Evolutionary conservation across 2,797 vertebrate genomes (phyloP), one percentile per base, ranked within the genome.

Genomic region (Loris lydekkerianus): DNA sequence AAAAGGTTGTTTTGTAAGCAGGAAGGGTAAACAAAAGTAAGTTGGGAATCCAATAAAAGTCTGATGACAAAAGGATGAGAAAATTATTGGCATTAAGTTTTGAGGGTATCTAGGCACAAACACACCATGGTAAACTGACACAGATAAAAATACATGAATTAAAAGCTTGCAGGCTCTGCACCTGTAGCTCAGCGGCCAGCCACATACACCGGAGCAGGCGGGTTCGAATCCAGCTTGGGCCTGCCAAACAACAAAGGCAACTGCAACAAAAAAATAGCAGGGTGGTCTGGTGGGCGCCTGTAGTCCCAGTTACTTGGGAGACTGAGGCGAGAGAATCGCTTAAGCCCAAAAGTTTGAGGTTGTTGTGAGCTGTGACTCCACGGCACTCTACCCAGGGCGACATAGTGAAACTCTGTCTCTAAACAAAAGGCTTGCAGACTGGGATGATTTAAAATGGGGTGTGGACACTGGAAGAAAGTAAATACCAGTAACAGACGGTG

Each of bases 1-100:
- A 94, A 90, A 70, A 75, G 85, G 31, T 73, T 61, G 29, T 46
- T 95, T 93, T 85, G 73, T 91, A 93, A 94, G n/a, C 75, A 95
- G 31, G 21, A 93, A 89, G 56, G 20, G n/a, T 92, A 88, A 88
- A 70, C 27, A n/a, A 46, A 70, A 29, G 27, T 37, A 88, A 94
- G 61, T 56, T 85, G 85, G 75, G 87, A 93, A 72, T 76, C 15
- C 25, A 88, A 13, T 56, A 87, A 49, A 72, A n/a, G 21, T 93
- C 46, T 77, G 67, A 46, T 70, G 81, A 82, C 53, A 69, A 73
- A 92, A 83, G n/a, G 3, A 58, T 72, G 43, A 58, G 27, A 77
- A 40, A 91, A 61, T 75, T 75, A 85, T 21, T 75, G 34, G 56
- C 34, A 93, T 60, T 25, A 91, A 69, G 46, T 49, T 83, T 77